Evolutionary conservation across 2,888 invertebrate genomes (phyloP), one percentile per base, ranked within the genome.

Genomic region (Saturnia pavonia): DNA sequence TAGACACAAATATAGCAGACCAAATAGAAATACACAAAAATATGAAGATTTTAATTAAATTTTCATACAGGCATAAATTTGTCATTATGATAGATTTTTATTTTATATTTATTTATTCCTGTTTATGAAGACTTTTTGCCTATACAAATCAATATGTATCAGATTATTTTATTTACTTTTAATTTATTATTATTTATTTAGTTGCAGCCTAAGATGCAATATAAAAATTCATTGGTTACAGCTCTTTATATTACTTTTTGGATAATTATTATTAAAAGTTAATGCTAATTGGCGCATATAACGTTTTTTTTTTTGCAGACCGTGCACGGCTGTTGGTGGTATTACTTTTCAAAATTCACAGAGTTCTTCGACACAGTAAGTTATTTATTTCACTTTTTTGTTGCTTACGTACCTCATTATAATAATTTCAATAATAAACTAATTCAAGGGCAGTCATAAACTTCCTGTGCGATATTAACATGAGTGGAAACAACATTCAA

Each of bases 301-400:
- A 72, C 72, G 40, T 76, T 79, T 66, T 74, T 54, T 77, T 74
- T 67, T 82, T 90, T 86, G 68, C 93, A 98, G 97, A 97, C 98
- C 94, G 97, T 96, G 6, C 85, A 88, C 51, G 97, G 97, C 48
- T 98, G 98, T 85, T 99, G 98, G 98, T 97, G 97, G 97, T 99
- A 98, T 85, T 98, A 97, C 88, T 95, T 99, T 83, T 98, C 98
- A 43, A 99, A 99, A 91, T 98, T 99, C 89, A 97, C 97, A 72
- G 99, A 99, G 91, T 97, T 99, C 88, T 95, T 97, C 77, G 99
- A 99, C 88, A 99, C 99, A 71, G 96, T 96, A 85, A 94, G 95
- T 86, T 57, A 54, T n/a, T 16, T 57, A n/a, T 43, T 69, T 68
- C 19, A 16, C n/a, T 63, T 65, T 42, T 19, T 45, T 19, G 45